phyloP scores from a whole-genome alignment of 2,888 invertebrate species.

The Podotricha telesiphe region DNA sequence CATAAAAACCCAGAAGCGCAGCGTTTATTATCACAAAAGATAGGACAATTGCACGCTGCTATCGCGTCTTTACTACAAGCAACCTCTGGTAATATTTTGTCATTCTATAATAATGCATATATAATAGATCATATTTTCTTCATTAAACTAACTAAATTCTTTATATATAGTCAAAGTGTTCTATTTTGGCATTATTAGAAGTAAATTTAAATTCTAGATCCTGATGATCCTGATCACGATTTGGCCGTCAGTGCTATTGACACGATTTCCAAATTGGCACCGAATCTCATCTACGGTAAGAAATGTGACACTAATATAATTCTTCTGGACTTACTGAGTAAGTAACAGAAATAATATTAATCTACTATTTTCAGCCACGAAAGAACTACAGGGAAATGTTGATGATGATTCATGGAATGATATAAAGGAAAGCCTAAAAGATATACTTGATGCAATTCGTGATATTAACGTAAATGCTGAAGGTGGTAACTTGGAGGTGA shows the following conservation, averaged over 20 bases:
- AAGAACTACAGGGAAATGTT: conserved; percentile 45
- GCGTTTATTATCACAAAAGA: conserved; percentile 49
- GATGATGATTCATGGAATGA: conserved; percentile 48
- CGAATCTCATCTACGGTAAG: conserved; percentile 43
- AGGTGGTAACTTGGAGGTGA: conserved; percentile 41
- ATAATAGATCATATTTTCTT: too few relatives aligned
- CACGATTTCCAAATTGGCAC: conserved; percentile 40
- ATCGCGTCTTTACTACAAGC: conserved; percentile 58
- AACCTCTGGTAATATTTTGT: conserved; percentile 43
- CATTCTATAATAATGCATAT: not conserved
- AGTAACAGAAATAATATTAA: too few relatives aligned
- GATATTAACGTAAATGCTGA: conserved; percentile 47
- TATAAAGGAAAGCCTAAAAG: conserved; percentile 48
- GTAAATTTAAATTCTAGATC: conserved; percentile 32
- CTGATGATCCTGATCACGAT: conserved; percentile 38
- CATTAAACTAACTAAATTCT: too few relatives aligned
- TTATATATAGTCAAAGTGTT: too few relatives aligned
- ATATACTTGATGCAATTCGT: conserved; percentile 51
- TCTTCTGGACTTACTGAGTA: too few relatives aligned
- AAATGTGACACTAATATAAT: not conserved
- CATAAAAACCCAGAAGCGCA: conserved; percentile 28
- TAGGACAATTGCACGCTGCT: conserved; percentile 63
- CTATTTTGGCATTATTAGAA: too few relatives aligned
- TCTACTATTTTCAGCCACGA: conserved; percentile 48
- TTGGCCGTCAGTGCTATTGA: conserved; percentile 35